phyloP scores from a whole-genome alignment of 2,888 invertebrate genomes.

The Cerceris rybyensis region DNA sequence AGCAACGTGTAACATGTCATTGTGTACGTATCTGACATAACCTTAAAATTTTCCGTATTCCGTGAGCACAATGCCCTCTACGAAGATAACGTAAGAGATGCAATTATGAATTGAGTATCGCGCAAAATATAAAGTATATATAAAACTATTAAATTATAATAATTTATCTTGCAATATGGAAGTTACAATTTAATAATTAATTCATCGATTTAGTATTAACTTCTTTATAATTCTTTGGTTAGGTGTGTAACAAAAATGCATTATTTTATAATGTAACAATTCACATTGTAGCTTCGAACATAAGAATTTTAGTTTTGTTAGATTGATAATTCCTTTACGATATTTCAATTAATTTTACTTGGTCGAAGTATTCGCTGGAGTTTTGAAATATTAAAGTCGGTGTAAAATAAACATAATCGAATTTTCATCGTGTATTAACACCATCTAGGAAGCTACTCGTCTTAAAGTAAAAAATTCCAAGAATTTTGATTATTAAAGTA shows the following conservation, averaged over 20 bases:
- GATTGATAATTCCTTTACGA: too few relatives aligned
- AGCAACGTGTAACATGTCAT: conserved; percentile 16
- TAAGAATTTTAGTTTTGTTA: too few relatives aligned
- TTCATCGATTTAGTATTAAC: background rate
- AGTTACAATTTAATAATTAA: background rate
- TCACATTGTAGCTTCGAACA: too few relatives aligned
- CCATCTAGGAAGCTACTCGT: too few relatives aligned
- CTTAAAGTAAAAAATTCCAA: too few relatives aligned
- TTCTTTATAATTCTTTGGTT: background rate
- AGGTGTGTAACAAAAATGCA: background rate
- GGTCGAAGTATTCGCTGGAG: too few relatives aligned
- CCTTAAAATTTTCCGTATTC: conserved; percentile 23
- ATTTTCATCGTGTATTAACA: too few relatives aligned
- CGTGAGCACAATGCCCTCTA: background rate
- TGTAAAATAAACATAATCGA: too few relatives aligned
- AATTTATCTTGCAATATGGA: background rate
- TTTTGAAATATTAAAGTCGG: too few relatives aligned
- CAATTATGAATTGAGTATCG: conserved; percentile 7
- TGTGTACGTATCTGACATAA: conserved; percentile 17
- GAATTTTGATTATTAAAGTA: background rate
- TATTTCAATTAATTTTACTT: background rate
- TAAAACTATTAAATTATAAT: too few relatives aligned
- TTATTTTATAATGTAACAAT: background rate
- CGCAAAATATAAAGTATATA: too few relatives aligned
- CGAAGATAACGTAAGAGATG: background rate